phyloP scores from a whole-genome alignment of 2,797 vertebrate genomes.

The Onychomys leucogaster region DNA sequence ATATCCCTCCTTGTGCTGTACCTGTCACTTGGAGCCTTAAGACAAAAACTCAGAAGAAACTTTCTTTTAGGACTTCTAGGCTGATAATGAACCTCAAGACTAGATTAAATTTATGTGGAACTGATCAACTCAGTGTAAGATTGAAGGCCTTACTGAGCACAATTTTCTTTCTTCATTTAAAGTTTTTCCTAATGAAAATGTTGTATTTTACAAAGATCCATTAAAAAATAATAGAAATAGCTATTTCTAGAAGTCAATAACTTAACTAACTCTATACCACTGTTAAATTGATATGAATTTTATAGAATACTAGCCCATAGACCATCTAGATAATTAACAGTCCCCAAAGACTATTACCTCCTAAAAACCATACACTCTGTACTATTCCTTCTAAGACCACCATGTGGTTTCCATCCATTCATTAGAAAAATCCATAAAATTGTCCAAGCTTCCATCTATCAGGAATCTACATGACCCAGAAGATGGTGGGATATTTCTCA shows the following conservation, averaged over 20 bases:
- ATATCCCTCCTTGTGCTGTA: neutral
- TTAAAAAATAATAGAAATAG: slow-evolving; percentile 34
- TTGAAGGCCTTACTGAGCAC: neutral
- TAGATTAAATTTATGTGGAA: neutral
- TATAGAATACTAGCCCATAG: neutral
- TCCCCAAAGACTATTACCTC: neutral
- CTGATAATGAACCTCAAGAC: neutral
- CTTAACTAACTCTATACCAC: slow-evolving; percentile 34
- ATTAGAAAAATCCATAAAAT: slow-evolving; percentile 22
- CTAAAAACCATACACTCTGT: neutral
- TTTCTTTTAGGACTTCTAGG: slow-evolving; percentile 1
- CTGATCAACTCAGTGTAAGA: slow-evolving; percentile 11
- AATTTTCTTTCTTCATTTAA: neutral
- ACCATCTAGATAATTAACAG: neutral
- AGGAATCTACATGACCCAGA: neutral
- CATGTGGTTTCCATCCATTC: neutral
- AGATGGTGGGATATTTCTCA: neutral
- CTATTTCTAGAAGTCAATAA: slow-evolving; percentile 51
- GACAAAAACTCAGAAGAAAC: neutral
- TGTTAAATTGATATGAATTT: slow-evolving; percentile 30
- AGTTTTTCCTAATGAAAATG: neutral
- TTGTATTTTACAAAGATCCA: slow-evolving; percentile 5
- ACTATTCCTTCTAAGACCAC: neutral
- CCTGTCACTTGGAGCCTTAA: neutral
- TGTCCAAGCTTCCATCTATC: neutral